Evolutionary conservation across 2,797 vertebrate genomes (phyloP).

Genomic region (Hyperoplus immaculatus): DNA sequence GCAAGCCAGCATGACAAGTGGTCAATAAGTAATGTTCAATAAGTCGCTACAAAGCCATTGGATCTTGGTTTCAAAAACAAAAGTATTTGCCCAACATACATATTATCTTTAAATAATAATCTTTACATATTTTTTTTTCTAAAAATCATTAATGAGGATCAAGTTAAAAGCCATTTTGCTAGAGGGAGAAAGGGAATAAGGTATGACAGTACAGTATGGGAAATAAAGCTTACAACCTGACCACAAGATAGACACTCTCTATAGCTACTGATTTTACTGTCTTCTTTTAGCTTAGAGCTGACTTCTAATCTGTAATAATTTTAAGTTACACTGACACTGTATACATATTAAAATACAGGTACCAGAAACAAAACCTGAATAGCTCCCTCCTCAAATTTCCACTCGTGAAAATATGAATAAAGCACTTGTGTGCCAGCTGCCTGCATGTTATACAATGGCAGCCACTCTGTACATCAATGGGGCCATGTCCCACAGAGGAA

Average conservation of each 20-base stretch:
- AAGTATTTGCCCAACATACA: too few species aligned
- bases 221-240: neutral
- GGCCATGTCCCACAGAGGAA: conserved; percentile 55
- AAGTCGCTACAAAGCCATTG: conserved; percentile 8
- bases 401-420: conserved; percentile 27
- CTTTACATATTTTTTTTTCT: conserved; percentile 21
- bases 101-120: neutral
- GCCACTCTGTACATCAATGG: conserved; percentile 12
- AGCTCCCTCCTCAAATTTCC: neutral
- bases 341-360: conserved; percentile 9
- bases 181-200: neutral
- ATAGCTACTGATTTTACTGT: neutral
- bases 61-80: conserved; percentile 4
- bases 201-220: neutral
- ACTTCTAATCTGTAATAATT: neutral
- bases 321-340: neutral
- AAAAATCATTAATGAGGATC: conserved; percentile 17
- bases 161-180: conserved; percentile 9
- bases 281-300: conserved; percentile 16
- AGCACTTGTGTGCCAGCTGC: conserved; percentile 9
- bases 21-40: conserved; percentile 26
- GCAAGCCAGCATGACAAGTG: conserved; percentile 30
- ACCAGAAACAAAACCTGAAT: conserved; percentile 1
- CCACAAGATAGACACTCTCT: neutral
- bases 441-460: conserved; percentile 1